Evolutionary conservation across 2,888 invertebrate genomes (phyloP), one percentile per base, ranked within the genome.

Genomic region (Tanytarsus gracilentus): DNA sequence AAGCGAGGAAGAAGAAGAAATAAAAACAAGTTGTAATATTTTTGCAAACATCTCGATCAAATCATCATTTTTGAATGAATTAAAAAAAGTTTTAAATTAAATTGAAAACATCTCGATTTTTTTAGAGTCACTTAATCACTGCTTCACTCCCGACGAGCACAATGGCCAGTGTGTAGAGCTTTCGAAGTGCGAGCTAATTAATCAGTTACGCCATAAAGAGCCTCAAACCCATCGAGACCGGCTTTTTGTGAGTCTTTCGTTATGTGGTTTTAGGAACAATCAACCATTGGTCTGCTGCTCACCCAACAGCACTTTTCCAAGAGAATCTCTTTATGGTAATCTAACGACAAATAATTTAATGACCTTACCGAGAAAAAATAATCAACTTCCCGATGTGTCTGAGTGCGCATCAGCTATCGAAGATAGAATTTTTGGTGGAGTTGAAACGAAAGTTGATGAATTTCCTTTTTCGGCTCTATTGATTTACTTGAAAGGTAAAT

Each of bases 381-480:
- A 27, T 39, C 7, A 4, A 9, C 11, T 53, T 1, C 53, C 53
- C 4, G 23, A 26, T 9, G 21, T 33, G 18, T 3, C 44, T 40
- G 21, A 29, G n/a, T 59, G 58, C 8, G 18, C 30, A 16, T 14
- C 23, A 11, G 70, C 71, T 63, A 71, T 68, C 62, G 68, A 70
- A 23, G 75, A 78, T 65, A 74, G 76, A 62, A 71, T 76, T 55
- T 64, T 69, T 21, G 69, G 70, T 40, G 77, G 77, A 2, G 66
- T 69, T 3, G 69, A 68, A 52, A 75, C 79, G 2, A 63, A 63
- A 0, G 65, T 80, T 14, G 78, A 77, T 48, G 76, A 80, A 64
- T 79, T 76, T 66, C 80, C 80, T 0, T 80, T 80, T 79, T 66
- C 78, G 67, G 75, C 71, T 0, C 67, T 79, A 14, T 68, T 80